Base-by-base conservation (phyloP, 30 jellyfish, hydroid and myxozoan genomes). In the Aurelia coerulea region DNA sequence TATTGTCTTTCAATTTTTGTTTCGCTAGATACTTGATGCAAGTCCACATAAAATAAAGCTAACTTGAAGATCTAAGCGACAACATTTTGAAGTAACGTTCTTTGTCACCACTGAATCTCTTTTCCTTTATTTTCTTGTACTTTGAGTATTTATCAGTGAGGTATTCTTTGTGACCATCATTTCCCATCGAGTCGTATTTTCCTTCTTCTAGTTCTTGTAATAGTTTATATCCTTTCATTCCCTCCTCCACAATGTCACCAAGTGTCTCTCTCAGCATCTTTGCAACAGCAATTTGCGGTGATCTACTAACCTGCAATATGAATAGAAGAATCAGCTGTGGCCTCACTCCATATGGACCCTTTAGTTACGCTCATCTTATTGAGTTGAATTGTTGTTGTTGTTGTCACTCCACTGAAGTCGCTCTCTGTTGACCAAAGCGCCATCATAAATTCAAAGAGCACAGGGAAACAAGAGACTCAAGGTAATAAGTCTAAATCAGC, bases 231-330 rank as follows among this genome's bases (percentile, higher is more conserved):
- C 77, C 78, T 10, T 81, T 39, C 34, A 29, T 51, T 10, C 71
- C 82, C 66, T 68, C 77, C 64, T 81, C 91, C 39, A 51, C 91
- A 69, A 81, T n/a, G 62, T 81, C 91, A 54, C 83, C 81, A 29
- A 81, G 84, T 62, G 72, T 18, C 62, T 81, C 91, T 3, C 91
- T 79, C 72, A 81, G 84, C 56, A 67, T 81, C 54, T 81, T 81
- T 23, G 83, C 91, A 51, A 68, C 60, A 4, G 91, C 91, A 0
- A 81, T 66, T 51, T 81, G 77, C 2, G 91, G 91, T 34, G 80
- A 64, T 52, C 91, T 81, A n/a, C 91, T 73, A 69, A 81, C 67
- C 91, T 81, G 65, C 17, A 52, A 17, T n/a, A 73, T 3, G 66
- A 35, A 32, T 4, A 41, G 68, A 14, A 35, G n/a, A n/a, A 73